These are phyloP conservation scores for Coremacera marginata DNA, from an alignment of 2,888 invertebrate genomes.

Conservation along the genomic window DNA sequence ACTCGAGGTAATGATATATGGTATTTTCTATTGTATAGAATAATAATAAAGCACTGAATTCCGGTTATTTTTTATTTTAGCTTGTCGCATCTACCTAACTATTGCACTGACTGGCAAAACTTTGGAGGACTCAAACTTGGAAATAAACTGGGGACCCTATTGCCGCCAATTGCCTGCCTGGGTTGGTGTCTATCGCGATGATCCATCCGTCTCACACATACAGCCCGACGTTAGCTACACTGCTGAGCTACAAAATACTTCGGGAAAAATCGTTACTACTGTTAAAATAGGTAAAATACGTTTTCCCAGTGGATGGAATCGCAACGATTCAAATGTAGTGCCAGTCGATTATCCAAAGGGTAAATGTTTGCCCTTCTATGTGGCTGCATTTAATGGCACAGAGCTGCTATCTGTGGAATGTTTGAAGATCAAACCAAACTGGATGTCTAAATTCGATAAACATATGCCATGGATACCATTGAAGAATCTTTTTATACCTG, in stretches of 20 bases:
- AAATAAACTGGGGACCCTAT: constrained; percentile 67
- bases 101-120: constrained; percentile 62
- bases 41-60: neutral
- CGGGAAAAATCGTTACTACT: constrained; percentile 69
- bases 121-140: constrained; percentile 58
- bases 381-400: constrained; percentile 75
- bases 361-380: constrained; percentile 80
- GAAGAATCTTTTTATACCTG: constrained; percentile 64
- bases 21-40: neutral
- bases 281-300: constrained; percentile 71
- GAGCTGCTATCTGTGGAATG: constrained; percentile 77
- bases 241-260: constrained; percentile 68
- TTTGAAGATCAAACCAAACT: constrained; percentile 84
- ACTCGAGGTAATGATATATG: neutral
- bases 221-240: constrained; percentile 57
- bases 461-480: constrained; percentile 59
- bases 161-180: constrained; percentile 64
- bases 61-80: constrained; percentile 23
- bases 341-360: constrained; percentile 66
- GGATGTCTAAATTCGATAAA: constrained; percentile 78
- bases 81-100: constrained; percentile 64
- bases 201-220: constrained; percentile 62
- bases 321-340: constrained; percentile 54
- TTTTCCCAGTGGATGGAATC: constrained; percentile 76
- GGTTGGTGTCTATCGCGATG: constrained; percentile 65